Percentiles rank a stretch among this genome's conserved stretches.
Conservation (phyloP, 1,140 invertebrate genomes). For the Vollenhovia emeryi region DNA sequence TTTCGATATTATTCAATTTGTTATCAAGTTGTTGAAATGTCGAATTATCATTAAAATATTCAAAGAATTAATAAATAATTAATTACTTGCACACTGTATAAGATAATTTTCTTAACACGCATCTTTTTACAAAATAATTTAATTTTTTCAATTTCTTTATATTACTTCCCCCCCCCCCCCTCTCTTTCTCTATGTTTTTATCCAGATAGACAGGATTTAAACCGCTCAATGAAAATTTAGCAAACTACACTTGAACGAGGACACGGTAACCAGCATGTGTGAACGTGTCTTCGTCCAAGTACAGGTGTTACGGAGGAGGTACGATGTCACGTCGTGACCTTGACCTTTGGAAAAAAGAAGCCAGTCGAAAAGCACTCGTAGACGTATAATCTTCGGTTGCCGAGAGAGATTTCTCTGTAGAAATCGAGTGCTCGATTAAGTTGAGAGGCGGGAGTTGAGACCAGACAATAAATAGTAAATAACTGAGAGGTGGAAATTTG, state of each 20-base stretch:
- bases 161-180: not conserved
- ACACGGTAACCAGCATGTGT: slow-evolving; percentile 39
- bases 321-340: slow-evolving; percentile 51
- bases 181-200: not conserved
- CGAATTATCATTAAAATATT: not conserved
- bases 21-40: not conserved
- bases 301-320: slow-evolving; percentile 16
- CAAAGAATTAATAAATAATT: not conserved
- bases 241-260: slow-evolving; percentile 16
- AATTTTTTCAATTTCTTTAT: not conserved
- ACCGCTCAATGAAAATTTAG: not conserved
- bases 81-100: not conserved
- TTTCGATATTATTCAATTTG: not conserved
- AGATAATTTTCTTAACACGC: not conserved
- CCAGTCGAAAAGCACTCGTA: slow-evolving; percentile 28
- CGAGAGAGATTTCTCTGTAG: slow-evolving; percentile 10
- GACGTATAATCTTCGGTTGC: not conserved
- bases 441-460: not conserved
- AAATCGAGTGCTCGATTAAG: slow-evolving; percentile 8
- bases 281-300: slow-evolving; percentile 11
- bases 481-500: not conserved
- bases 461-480: not conserved
- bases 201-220: not conserved
- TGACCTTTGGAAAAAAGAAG: slow-evolving; percentile 43
- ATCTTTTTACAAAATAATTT: not conserved